Conservation (phyloP, 1,140 invertebrate species). For the Conus ventricosus region DNA sequence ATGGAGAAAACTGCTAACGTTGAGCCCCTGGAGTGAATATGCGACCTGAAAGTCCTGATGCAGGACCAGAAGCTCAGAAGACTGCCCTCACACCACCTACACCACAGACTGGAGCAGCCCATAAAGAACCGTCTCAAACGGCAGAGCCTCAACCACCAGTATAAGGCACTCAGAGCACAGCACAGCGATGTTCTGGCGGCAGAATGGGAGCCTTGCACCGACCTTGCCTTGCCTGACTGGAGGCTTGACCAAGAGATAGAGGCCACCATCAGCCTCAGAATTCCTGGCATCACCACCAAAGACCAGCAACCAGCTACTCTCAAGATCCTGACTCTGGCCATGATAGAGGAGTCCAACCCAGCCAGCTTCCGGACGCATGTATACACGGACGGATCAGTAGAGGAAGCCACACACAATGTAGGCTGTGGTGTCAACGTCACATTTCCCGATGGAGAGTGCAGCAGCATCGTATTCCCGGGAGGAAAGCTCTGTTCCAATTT, state of each 20-base stretch:
- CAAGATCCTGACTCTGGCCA: conserved; percentile 20
- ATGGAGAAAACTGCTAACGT: background rate
- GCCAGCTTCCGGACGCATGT: conserved; percentile 15
- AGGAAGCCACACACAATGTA: background rate
- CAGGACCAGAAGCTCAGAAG: background rate
- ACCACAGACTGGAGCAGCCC: conserved; percentile 16
- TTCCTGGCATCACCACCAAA: conserved; percentile 8
- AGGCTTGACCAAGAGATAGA: conserved; percentile 10
- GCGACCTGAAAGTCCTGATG: background rate
- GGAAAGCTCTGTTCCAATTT: conserved; percentile 13
- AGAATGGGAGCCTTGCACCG: background rate
- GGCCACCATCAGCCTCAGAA: background rate
- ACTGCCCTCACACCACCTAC: conserved; percentile 3
- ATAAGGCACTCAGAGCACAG: background rate
- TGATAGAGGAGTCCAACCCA: background rate
- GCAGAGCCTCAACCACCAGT: conserved; percentile 34
- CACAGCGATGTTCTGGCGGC: background rate
- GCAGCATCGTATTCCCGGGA: background rate
- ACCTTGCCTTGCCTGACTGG: background rate
- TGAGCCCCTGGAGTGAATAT: background rate
- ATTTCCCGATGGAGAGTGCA: background rate
- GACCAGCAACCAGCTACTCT: background rate
- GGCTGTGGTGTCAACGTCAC: background rate
- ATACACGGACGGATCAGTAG: conserved; percentile 11
- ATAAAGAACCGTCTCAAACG: conserved; percentile 34